Conservation (phyloP, 2,888 invertebrate species). For the Rhodophaea formosa region DNA sequence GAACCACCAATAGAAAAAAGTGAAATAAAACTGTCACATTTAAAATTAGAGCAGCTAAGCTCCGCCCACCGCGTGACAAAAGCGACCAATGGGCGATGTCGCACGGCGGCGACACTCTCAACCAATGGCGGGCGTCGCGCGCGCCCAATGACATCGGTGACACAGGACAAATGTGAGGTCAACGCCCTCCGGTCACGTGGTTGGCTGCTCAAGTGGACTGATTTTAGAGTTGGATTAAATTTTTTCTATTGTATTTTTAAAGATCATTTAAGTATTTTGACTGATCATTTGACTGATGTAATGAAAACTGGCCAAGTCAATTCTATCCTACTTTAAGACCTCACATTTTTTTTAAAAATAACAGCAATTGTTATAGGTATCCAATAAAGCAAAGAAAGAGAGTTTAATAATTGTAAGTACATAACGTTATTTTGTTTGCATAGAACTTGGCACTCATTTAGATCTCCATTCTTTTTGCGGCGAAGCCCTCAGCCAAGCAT, state of each 20-base stretch:
- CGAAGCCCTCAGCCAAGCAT: no score
- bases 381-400: no score
- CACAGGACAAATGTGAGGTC: slow-evolving; percentile 56
- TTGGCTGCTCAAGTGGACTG: slow-evolving; percentile 31
- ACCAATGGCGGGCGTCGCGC: slow-evolving; percentile 62
- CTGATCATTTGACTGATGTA: not conserved
- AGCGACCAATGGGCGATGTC: slow-evolving; percentile 70
- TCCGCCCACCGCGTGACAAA: slow-evolving; percentile 67
- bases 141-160: slow-evolving; percentile 76
- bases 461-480: no score
- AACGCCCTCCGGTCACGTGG: slow-evolving; percentile 63
- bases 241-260: not conserved
- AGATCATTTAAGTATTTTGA: not conserved
- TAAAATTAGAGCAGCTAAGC: slow-evolving; percentile 52
- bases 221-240: not conserved
- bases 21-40: slow-evolving; percentile 26
- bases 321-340: no score
- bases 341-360: no score
- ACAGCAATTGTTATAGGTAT: no score
- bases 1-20: not conserved
- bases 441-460: no score
- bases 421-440: no score
- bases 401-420: no score
- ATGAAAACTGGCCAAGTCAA: no score
- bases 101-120: slow-evolving; percentile 64